phyloP scores from a whole-genome alignment of 2,888 invertebrate species.

The Phaonia tiefii region DNA sequence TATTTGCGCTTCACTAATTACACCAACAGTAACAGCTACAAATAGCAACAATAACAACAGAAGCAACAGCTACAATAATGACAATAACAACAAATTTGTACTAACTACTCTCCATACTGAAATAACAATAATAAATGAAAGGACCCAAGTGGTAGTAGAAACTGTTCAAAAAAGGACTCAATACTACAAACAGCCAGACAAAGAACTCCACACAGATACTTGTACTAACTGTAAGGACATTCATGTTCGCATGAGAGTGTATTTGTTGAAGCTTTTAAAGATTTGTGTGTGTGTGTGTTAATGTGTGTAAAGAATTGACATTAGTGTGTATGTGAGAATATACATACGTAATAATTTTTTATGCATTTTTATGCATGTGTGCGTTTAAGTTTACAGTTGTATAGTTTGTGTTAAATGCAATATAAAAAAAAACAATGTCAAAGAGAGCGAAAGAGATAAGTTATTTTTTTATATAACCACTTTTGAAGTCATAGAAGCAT shows the following conservation, averaged over 20 bases:
- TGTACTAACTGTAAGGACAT: neutral
- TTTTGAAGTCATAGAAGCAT: conserved; percentile 32
- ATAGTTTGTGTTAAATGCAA: conserved; percentile 4
- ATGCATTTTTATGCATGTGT: neutral
- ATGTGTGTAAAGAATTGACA: no score
- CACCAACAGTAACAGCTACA: conserved; percentile 68
- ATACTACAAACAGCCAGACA: neutral
- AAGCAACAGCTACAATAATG: conserved; percentile 20
- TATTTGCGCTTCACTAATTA: conserved; percentile 77
- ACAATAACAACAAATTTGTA: conserved; percentile 24
- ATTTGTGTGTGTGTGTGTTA: neutral
- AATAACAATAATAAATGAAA: conserved; percentile 48
- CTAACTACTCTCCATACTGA: conserved; percentile 58
- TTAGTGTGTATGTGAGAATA: no score
- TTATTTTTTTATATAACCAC: conserved; percentile 27
- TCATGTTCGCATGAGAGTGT: neutral
- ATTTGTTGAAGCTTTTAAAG: neutral
- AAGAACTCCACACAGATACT: neutral
- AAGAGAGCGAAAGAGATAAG: conserved; percentile 2
- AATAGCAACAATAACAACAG: conserved; percentile 24
- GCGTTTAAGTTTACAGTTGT: neutral
- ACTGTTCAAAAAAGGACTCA: conserved; percentile 4
- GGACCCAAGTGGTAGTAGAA: conserved; percentile 22
- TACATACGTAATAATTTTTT: no score
- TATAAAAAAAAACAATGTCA: neutral